Base-by-base conservation (phyloP, 2,113 vertebrate species). In the Psophia crepitans region DNA sequence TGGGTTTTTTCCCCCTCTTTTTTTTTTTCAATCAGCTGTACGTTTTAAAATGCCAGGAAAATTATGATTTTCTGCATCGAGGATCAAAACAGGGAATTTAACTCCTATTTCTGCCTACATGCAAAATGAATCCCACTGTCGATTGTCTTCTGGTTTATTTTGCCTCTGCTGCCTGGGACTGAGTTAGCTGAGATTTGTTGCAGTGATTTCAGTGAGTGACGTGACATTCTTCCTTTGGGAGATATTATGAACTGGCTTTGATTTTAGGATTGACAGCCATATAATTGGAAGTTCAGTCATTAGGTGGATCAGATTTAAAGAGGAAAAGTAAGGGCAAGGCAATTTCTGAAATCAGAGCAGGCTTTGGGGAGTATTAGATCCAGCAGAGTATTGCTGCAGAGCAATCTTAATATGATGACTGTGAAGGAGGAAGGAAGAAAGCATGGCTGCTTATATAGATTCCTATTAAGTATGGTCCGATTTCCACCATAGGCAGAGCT, bases 261-360 rank as follows among this genome's bases (percentile, higher is more conserved):
- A 96, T 96, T 97, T 97, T 93, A 84, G 70, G 96, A 97, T 97
- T 97, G 97, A 93, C 97, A 97, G 96, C 91, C 94, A 82, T 91
- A 96, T 97, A 97, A 97, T 97, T 96, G 94, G 84, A 96, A 96
- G 94, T 91, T 96, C 90, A 89, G 97, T 95, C 95, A 95, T 97
- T 95, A 97, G 91, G 91, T 95, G 95, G 96, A 97, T 97, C 94
- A 79, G 84, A 88, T 96, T 97, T 97, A 96, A 95, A 87, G 89
- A 95, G 81, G 65, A 83, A 89, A 92, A 96, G 77, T 89, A 90
- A 95, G 89, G 94, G 91, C 94, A 93, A 87, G 57, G 87, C 95
- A 95, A 84, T 96, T 96, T 95, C 74, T 95, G 91, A 97, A 96
- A 95, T 94, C 94, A 94, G 92, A 97, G 90, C 65, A 46, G 95